These are phyloP conservation scores for Disparrhopalites patrizii DNA, from an alignment of 2,888 invertebrate genomes.

Conservation along the genomic window DNA sequence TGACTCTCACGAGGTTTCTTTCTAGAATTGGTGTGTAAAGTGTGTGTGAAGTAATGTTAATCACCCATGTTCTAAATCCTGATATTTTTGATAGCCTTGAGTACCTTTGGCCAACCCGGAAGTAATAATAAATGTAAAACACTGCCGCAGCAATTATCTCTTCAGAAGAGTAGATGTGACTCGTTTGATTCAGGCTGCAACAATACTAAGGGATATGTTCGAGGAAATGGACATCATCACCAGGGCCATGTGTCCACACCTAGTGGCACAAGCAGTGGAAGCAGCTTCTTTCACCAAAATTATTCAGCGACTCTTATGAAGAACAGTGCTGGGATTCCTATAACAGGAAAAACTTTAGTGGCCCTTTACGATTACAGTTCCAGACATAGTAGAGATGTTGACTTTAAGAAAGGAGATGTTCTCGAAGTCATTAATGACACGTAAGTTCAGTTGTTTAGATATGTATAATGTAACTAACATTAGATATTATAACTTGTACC, in stretches of 20 bases:
- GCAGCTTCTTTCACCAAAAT: constrained; percentile 40
- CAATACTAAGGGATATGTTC: constrained; percentile 42
- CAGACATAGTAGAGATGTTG: constrained; percentile 90
- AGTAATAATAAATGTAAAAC: constrained; percentile 47
- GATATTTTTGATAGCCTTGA: constrained; percentile 35
- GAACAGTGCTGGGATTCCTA: constrained; percentile 39
- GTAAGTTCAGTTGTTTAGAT: constrained; percentile 48
- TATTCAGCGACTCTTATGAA: constrained; percentile 16
- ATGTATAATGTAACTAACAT: no score
- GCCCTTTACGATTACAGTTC: constrained; percentile 95
- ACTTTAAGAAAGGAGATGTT: constrained; percentile 92
- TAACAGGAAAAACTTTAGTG: constrained; percentile 65
- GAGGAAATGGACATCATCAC: constrained; percentile 39
- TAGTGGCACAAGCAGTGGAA: constrained; percentile 41
- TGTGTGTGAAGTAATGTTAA: neutral
- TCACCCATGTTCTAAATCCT: neutral
- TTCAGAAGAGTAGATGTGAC: constrained; percentile 46
- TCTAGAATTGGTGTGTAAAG: no score
- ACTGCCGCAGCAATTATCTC: constrained; percentile 47
- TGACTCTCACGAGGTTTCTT: no score
- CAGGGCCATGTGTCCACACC: constrained; percentile 46
- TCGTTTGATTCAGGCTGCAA: constrained; percentile 44
- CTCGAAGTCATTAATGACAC: constrained; percentile 91
- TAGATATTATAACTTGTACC: no score
- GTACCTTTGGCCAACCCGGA: constrained; percentile 46